Evolutionary conservation across 2,888 invertebrate genomes (phyloP), one percentile per base, ranked within the genome.

Genomic region (Gastrophysa polygoni): DNA sequence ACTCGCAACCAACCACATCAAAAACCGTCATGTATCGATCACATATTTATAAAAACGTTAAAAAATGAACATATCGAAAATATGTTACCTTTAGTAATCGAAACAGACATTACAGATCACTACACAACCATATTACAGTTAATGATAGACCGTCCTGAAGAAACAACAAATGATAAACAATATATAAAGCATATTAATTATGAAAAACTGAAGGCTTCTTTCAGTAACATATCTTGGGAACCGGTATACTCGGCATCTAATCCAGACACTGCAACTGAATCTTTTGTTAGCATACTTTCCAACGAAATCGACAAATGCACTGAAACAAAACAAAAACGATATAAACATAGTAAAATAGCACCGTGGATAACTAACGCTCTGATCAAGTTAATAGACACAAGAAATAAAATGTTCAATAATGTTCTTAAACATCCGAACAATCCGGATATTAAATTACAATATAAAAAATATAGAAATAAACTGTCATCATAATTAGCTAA

Each of bases 11-110:
- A 46, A 6, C 38, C 38, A 38, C 38, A 38, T 38, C 38, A 38
- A 38, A 38, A 38, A 8, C 38, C 38, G 38, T 46, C 46, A 46
- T 21, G 46, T 18, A 17, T 46, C 18, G 46, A 46, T 46, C 46
- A 46, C 20, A 46, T 46, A 14, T 46, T 46, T n/a, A 46, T 46
- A 3, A 46, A 46, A 46, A 18, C 10, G 16, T 11, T 11, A 14
- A 18, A 46, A 14, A 46, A 46, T 20, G 46, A 18, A 11, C 46
- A 38, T 6, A 3, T 14, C 11, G 10, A 38, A 7, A 24, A 24
- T 24, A 24, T 24, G 7, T 7, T 38, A 14, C 38, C 38, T 38
- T 3, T 38, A n/a, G 6, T 38, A 14, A 14, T 38, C 2, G 3
- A 38, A 38, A 38, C 38, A 3, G 14, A 38, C 14, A 38, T 38